phyloP scores from a whole-genome alignment of 2,888 invertebrate genomes.

The Biston stratarius region DNA sequence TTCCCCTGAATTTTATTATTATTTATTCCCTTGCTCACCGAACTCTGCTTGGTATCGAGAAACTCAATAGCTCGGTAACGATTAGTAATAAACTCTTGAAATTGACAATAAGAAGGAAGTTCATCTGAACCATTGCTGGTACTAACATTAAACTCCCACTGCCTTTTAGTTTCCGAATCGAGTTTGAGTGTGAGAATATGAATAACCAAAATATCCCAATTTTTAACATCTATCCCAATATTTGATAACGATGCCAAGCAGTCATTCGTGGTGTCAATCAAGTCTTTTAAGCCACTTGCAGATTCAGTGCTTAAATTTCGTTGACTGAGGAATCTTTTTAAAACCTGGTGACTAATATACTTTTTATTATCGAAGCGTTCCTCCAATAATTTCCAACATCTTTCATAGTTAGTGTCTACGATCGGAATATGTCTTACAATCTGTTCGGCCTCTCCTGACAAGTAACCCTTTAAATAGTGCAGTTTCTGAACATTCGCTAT shows the following conservation, averaged over 20 bases:
- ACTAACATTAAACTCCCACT: no score
- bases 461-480: neutral
- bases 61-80: neutral
- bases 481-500: constrained; percentile 1
- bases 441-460: neutral
- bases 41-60: neutral
- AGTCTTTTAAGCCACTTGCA: neutral
- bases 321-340: neutral
- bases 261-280: neutral
- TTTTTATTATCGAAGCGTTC: constrained; percentile 4
- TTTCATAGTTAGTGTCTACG: neutral
- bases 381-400: constrained; percentile 1
- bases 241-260: no score
- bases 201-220: no score
- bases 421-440: neutral
- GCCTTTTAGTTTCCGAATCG: no score
- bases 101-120: neutral
- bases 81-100: neutral
- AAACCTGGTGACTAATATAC: neutral
- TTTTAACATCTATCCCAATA: no score
- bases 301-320: neutral
- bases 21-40: neutral
- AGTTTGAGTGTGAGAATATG: no score
- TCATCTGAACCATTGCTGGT: neutral
- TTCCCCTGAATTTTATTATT: no score